Base-by-base conservation (phyloP, 1,140 invertebrate genomes). In the Trypoxylus dichotomus region DNA sequence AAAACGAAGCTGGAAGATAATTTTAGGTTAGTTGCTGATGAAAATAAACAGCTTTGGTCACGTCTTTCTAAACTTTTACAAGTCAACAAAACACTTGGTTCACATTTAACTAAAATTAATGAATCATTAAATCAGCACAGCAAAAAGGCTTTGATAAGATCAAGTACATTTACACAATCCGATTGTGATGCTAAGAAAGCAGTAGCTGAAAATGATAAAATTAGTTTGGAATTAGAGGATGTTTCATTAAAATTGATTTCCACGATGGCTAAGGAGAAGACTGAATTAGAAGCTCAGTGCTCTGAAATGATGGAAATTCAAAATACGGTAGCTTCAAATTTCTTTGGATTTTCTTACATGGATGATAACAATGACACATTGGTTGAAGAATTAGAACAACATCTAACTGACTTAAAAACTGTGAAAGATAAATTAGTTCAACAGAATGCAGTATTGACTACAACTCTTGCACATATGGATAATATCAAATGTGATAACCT, bases 41-140 rank as follows among this genome's bases (percentile, higher is more conserved):
- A 95, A 86, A 95, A 95, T 85, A 90, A 92, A 82, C 91, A 92
- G 77, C 85, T 95, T 24, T 95, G 94, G 94, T 90, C 88, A 73
- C 91, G 91, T 82, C 86, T 95, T 29, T 91, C 91, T 1, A 87
- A 88, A 83, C 86, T 94, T 58, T 91, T 88, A 1, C 89, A 90
- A 83, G 88, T 89, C 13, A 91, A 91, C 81, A 80, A 82, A 80
- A 86, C 85, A 29, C 82, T 89, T 76, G 88, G 87, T 74, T 88
- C 83, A 76, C 87, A 88, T 77, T 85, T 89, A 76, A 87, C 83
- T 71, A 89, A 87, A 83, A 89, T 89, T 75, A 88, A 87, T 77
- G 88, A 89, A 79, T 86, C 85, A 3, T 80, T 88, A 73, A 87
- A 85, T 82, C 87, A 87, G 81, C 87, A 87, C 80, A 86, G 15